Percentiles rank a stretch among this genome's conserved stretches.
Conservation (phyloP, 2,113 vertebrate genomes). For the Oenanthe melanoleuca region DNA sequence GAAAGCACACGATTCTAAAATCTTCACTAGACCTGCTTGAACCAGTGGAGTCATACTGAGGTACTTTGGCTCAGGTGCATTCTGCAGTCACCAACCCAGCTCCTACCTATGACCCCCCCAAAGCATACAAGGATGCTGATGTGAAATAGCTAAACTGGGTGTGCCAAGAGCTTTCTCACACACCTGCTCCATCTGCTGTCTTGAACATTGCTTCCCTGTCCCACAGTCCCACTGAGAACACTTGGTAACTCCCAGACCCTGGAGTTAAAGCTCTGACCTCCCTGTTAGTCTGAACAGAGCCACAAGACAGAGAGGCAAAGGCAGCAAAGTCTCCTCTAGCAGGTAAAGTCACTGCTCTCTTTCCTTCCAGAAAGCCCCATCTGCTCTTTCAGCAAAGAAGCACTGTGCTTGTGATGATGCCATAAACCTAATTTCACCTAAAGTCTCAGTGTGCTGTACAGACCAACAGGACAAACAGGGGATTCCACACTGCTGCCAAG, state of each 20-base stretch:
- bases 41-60: background rate
- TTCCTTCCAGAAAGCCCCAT: background rate
- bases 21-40: background rate
- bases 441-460: background rate
- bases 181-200: background rate
- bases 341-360: background rate
- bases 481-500: background rate
- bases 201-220: background rate
- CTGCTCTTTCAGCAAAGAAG: background rate
- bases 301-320: accelerated
- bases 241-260: background rate
- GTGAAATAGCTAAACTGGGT: background rate
- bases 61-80: background rate
- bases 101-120: background rate
- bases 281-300: background rate
- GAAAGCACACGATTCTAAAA: background rate
- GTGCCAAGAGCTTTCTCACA: background rate
- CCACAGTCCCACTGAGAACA: background rate
- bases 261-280: background rate
- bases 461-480: background rate
- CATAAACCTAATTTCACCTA: background rate
- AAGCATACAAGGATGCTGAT: accelerated
- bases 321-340: accelerated
- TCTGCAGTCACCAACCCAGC: background rate
- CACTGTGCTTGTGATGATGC: background rate